Base-by-base conservation (phyloP, 2,888 invertebrate species). In the Sialis lutaria region DNA sequence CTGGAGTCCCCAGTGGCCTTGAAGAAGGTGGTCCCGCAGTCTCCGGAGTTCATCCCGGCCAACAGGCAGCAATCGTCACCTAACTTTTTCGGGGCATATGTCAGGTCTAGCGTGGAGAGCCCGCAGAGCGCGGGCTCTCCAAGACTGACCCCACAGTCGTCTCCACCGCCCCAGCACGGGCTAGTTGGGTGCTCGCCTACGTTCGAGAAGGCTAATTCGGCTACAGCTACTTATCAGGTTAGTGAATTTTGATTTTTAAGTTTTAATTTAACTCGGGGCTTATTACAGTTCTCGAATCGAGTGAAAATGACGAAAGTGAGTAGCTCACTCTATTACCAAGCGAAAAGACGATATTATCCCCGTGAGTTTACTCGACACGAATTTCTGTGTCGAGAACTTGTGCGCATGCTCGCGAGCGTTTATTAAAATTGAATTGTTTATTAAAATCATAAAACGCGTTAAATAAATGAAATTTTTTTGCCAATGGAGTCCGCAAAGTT, bases 11-110 rank as follows among this genome's bases (percentile, higher is more conserved):
- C 63, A 12, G 55, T 61, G 35, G 58, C 62, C 48, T 58, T 64
- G 48, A 65, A 67, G 53, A 64, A 73, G 66, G 69, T 72, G 57
- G 64, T 67, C 44, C 64, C 66, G 49, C 70, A 70, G 56, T 68
- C 70, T 53, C 67, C 70, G 49, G 72, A 72, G 62, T 72, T 70
- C 64, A 68, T 71, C 62, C 69, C 72, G 58, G 63, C 64, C 51
- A 53, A 56, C 52, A 55, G 58, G 48, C 49, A 45, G 49, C 52
- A 54, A 41, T 52, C 52, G 49, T 51, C 52, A 12, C 55, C 58
- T 50, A 54, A 59, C 30, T 46, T 53, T 34, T 53, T 53, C 40
- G 51, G 55, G 32, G 55, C 53, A 33, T 55, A 53, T 53, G 49
- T 52, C n/a, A 54, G 58, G 37, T 50, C 47, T 37, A 52, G 57